phyloP scores from a whole-genome alignment of 1,140 invertebrate species.

The Contarinia nasturtii region DNA sequence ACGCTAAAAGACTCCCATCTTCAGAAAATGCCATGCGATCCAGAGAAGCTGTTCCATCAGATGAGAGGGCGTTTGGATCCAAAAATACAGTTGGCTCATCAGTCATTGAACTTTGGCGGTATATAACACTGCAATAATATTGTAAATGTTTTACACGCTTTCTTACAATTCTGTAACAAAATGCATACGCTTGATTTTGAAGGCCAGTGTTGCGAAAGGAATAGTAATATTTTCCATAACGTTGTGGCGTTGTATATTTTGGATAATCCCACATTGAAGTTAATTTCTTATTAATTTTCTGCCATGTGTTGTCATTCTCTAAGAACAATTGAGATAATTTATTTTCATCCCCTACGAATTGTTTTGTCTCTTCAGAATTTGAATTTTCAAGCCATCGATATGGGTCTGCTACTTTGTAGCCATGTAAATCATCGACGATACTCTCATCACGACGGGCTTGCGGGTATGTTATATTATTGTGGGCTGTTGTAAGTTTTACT shows the following conservation, averaged over 20 bases:
- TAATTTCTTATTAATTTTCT: constrained; percentile 53
- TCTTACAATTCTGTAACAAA: background rate
- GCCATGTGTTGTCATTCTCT: constrained; percentile 48
- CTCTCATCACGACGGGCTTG: constrained; percentile 52
- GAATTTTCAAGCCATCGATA: constrained; percentile 97
- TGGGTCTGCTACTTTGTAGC: constrained; percentile 67
- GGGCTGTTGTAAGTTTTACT: no score
- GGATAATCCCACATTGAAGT: constrained; percentile 92
- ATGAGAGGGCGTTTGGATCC: constrained; percentile 81
- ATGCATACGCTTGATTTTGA: constrained; percentile 74
- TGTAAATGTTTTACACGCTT: background rate
- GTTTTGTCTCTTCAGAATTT: constrained; percentile 75
- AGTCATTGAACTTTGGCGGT: constrained; percentile 67
- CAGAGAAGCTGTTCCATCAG: constrained; percentile 84
- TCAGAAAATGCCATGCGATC: constrained; percentile 67
- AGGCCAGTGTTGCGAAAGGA: constrained; percentile 86
- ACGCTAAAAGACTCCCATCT: constrained; percentile 77
- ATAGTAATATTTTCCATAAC: constrained; percentile 73
- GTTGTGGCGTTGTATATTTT: constrained; percentile 77
- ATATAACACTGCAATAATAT: constrained; percentile 55
- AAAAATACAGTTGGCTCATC: constrained; percentile 75
- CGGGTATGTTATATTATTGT: no score
- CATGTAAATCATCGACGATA: constrained; percentile 64
- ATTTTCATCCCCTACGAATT: constrained; percentile 86
- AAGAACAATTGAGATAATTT: constrained; percentile 75